phyloP scores from a whole-genome alignment of 2,113 vertebrate species.

The Notarius quadriscutis region DNA sequence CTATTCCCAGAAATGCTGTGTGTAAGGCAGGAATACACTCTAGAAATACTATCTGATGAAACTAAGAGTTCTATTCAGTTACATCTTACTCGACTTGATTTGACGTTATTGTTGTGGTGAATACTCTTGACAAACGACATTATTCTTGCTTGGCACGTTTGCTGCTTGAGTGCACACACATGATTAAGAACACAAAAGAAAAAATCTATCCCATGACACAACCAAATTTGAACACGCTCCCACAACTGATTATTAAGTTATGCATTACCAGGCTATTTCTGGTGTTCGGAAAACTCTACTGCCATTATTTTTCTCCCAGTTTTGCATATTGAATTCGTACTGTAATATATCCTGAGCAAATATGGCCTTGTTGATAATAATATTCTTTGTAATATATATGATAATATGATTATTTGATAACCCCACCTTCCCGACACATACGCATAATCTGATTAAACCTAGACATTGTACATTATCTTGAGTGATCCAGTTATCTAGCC shows the following conservation, averaged over 20 bases:
- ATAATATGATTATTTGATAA: neutral
- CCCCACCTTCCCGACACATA: neutral
- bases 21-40: neutral
- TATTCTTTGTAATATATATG: neutral
- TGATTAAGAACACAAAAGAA: neutral
- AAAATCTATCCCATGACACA: neutral
- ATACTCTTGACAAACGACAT: too few species aligned
- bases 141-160: neutral
- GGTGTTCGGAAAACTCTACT: neutral
- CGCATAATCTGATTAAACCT: neutral
- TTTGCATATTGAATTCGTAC: neutral
- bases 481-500: slow-evolving; percentile 9
- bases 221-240: neutral
- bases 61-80: neutral
- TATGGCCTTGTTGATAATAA: neutral
- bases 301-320: neutral
- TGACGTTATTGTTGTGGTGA: neutral
- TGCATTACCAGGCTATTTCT: neutral
- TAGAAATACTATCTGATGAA: neutral
- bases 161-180: neutral
- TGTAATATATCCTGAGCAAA: neutral
- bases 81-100: neutral
- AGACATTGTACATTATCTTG: neutral
- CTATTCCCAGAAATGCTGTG: too few species aligned
- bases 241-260: neutral